Base-by-base conservation (phyloP, 1,140 invertebrate genomes). In the Phymorhynchus buccinoides region DNA sequence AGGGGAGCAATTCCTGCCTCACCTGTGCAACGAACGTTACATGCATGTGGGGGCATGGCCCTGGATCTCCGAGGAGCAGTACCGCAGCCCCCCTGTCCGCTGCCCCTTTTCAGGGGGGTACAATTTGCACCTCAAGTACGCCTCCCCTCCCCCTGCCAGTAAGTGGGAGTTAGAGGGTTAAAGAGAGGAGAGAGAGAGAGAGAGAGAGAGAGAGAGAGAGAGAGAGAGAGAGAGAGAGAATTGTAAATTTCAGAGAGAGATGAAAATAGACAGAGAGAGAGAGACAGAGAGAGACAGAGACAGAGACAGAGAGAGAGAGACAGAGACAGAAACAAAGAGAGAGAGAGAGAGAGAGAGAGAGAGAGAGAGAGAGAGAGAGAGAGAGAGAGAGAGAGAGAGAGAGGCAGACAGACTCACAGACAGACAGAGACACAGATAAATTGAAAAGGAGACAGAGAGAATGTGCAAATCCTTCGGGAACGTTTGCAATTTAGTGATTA, bases 21-120 rank as follows among this genome's bases (percentile, higher is more conserved):
- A 42, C 35, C 81, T 83, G 81, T 86, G 85, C 73, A 41, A 83
- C 62, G 68, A 66, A 18, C 52, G 83, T 4, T 84, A 80, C 41
- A 78, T 84, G 75, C 27, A 62, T 39, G 62, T 86, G 22, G 85
- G 84, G 22, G 77, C 85, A 22, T 86, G 85, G 85, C 85, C 85
- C n/a, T 86, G 85, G 85, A 86, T 86, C 66, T 84, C 82, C 16
- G 56, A 86, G 37, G 85, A 86, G 66, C 75, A 86, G 27, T 86
- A 78, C 44, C 42, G 48, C 1, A 39, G 77, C 41, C 22, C 73
- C 9, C 56, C 56, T 12, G 78, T 71, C 2, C 35, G 16, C 1
- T 86, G 85, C 42, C 85, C 85, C 30, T 84, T 86, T 66, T 42
- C 78, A 16, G 85, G 82, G 16, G 85, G 85, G 14, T 84, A 80